Conservation (phyloP, 2,888 invertebrate genomes). For the Cyclophora albipunctata region DNA sequence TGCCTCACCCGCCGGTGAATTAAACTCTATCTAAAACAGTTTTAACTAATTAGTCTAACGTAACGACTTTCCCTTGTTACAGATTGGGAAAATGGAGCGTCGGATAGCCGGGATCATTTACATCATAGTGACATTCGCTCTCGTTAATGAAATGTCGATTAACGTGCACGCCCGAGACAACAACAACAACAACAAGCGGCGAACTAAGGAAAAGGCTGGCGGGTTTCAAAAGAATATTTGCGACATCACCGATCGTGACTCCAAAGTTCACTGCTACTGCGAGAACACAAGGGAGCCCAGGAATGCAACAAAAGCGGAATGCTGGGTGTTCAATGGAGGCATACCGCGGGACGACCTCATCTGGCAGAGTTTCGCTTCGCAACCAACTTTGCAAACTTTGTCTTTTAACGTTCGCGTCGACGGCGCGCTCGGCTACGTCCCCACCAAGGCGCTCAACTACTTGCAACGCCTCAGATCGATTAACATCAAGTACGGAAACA, state of each 20-base stretch:
- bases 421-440: constrained; percentile 81
- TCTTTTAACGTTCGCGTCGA: constrained; percentile 82
- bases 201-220: constrained; percentile 63
- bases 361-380: constrained; percentile 85
- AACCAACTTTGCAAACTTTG: constrained; percentile 81
- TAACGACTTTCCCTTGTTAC: constrained; percentile 51
- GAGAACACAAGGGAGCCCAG: constrained; percentile 69
- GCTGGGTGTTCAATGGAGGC: constrained; percentile 83
- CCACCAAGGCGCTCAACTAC: constrained; percentile 80
- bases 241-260: constrained; percentile 70
- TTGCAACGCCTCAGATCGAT: constrained; percentile 80
- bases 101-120: constrained; percentile 57
- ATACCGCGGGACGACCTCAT: constrained; percentile 80
- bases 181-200: constrained; percentile 37
- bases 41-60: constrained; percentile 12
- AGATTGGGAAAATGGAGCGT: constrained; percentile 62
- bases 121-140: constrained; percentile 59
- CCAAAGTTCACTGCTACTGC: constrained; percentile 81
- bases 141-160: constrained; percentile 66
- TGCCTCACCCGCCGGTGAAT: constrained; percentile 8
- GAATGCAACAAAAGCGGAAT: constrained; percentile 83
- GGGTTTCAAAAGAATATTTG: constrained; percentile 75
- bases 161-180: constrained; percentile 64
- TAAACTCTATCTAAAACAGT: constrained; percentile 21
- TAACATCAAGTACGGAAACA: constrained; percentile 82